Conservation (phyloP, 2,113 vertebrate species). For the Rhabdomys dilectus region DNA sequence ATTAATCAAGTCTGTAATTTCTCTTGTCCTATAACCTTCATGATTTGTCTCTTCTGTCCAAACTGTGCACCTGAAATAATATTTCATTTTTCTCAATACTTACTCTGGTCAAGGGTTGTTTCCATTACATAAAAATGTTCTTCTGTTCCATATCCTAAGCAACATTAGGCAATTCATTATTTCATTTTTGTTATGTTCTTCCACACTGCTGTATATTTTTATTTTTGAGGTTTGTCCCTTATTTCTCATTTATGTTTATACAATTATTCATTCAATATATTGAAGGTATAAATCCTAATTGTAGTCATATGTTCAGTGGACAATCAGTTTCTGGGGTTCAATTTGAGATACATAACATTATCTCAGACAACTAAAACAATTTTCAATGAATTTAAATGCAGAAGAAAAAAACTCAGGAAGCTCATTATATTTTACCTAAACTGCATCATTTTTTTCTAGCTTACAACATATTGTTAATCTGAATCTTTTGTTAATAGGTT, state of each 20-base stretch:
- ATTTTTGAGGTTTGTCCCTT: background rate
- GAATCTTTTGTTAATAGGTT: slow-evolving; percentile 6
- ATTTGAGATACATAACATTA: background rate
- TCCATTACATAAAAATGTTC: background rate
- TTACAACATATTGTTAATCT: background rate
- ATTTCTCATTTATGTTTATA: background rate
- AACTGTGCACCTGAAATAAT: background rate
- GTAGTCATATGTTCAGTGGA: background rate
- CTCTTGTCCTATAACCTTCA: background rate
- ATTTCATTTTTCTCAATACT: background rate
- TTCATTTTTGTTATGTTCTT: background rate
- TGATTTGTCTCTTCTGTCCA: background rate
- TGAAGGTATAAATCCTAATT: background rate
- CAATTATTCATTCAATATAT: background rate
- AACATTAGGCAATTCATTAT: background rate
- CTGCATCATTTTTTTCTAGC: background rate
- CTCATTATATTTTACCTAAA: background rate
- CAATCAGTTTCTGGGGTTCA: background rate
- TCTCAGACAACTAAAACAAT: background rate
- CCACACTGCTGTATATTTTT: background rate
- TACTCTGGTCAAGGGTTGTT: background rate
- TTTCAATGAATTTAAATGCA: background rate
- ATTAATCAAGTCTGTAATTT: background rate
- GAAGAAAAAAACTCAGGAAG: background rate
- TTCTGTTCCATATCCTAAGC: background rate